phyloP scores from a whole-genome alignment of 2,888 invertebrate species.

The Drosophila mimetica region DNA sequence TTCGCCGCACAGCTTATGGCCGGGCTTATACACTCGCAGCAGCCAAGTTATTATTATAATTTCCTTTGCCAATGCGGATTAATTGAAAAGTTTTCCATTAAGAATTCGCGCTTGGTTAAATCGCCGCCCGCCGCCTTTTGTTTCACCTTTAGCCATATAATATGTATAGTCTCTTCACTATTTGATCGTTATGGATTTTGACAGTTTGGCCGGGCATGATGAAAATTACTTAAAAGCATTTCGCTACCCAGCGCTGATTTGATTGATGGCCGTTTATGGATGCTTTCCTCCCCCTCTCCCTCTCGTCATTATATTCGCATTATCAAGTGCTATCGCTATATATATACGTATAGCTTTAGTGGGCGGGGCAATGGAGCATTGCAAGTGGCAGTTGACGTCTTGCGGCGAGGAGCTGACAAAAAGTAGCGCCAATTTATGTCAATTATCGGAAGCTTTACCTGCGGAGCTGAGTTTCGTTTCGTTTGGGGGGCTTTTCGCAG shows the following conservation, averaged over 20 bases:
- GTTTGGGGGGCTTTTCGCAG: background rate
- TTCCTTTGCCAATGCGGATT: conserved; percentile 73
- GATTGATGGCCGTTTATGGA: conserved; percentile 76
- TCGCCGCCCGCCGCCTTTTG: conserved; percentile 41
- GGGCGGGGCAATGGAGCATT: conserved; percentile 65
- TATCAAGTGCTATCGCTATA: conserved; percentile 59
- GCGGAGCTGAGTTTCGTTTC: conserved; percentile 33
- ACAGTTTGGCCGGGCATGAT: conserved; percentile 70
- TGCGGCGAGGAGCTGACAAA: conserved; percentile 75
- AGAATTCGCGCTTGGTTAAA: conserved; percentile 74
- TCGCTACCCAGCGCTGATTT: conserved; percentile 68
- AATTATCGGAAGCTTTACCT: conserved; percentile 69
- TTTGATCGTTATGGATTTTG: conserved; percentile 78
- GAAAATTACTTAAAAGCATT: conserved; percentile 78
- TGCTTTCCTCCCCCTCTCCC: background rate
- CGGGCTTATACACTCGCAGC: conserved; percentile 42
- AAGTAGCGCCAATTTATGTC: conserved; percentile 78
- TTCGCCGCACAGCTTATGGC: conserved; percentile 56
- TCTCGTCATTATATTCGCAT: conserved; percentile 74
- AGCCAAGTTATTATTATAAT: conserved; percentile 74
- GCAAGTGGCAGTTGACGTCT: conserved; percentile 77
- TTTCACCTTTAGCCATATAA: conserved; percentile 20
- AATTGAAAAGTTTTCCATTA: conserved; percentile 79
- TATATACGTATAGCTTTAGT: conserved; percentile 11
- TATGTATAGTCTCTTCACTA: conserved; percentile 60